These are phyloP conservation scores for Heliconius nattereri DNA, from an alignment of 1,140 invertebrate species.

Conservation along the genomic window DNA sequence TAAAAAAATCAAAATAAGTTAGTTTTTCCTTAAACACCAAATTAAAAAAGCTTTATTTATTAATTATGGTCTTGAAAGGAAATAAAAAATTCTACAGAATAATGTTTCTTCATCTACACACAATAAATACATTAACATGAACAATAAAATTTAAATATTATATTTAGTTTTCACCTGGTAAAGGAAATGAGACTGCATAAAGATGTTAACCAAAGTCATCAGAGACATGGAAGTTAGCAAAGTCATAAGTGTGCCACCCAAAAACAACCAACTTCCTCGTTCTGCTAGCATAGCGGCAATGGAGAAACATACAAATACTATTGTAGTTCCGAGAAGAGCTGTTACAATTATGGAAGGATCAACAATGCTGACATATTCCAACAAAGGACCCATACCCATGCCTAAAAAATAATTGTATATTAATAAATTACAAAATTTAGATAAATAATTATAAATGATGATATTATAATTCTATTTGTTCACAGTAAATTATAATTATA, in stretches of 20 bases:
- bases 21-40: not conserved
- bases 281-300: conserved; percentile 91
- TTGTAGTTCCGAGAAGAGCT: conserved; percentile 91
- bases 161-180: conserved; percentile 85
- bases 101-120: too few relatives aligned
- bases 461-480: not conserved
- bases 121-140: too few relatives aligned
- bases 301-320: conserved; percentile 96
- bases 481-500: too few relatives aligned
- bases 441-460: not conserved
- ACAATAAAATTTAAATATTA: not conserved
- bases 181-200: conserved; percentile 91
- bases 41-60: too few relatives aligned
- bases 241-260: conserved; percentile 91
- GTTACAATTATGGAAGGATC: conserved; percentile 94
- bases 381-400: conserved; percentile 90
- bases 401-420: conserved; percentile 71
- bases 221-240: conserved; percentile 89
- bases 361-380: conserved; percentile 88
- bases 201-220: conserved; percentile 91
- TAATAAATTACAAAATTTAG: not conserved
- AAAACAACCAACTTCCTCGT: conserved; percentile 92
- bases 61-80: too few relatives aligned
- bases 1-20: not conserved
- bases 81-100: too few relatives aligned